Base-by-base conservation (phyloP, 2,888 invertebrate species). In the Marronus borbonicus region DNA sequence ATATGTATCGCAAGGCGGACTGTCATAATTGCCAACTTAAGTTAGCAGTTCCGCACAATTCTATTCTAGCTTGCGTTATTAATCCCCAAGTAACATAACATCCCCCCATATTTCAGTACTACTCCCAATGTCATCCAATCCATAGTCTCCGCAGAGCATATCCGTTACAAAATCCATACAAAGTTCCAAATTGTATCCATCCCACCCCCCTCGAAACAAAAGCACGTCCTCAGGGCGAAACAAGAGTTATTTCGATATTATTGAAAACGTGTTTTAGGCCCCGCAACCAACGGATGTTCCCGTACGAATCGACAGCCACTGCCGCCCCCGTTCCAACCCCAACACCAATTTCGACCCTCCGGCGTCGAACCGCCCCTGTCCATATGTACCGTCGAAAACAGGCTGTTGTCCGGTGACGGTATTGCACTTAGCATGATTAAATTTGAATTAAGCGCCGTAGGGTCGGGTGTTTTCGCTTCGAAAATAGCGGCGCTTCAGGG, bases 371-470 rank as follows among this genome's bases (percentile, higher is more conserved):
- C 52, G n/a, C 52, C 60, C 17, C 20, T 24, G 20, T 17, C 60
- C 24, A n/a, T 12, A 60, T 28, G 20, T 28, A 28, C n/a, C 60
- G 14, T 60, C 28, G 66, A 68, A 68, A 68, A 49, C 66, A 39
- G 66, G 39, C 66, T 68, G 66, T 49, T 68, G 74, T 74, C 74
- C 60, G 62, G 69, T 17, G 50, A 24, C 62, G 24, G 49, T 60
- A 60, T 55, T 24, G 60, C 62, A 74, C 60, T 74, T 74, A 74
- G 62, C 60, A 62, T 74, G 74, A 74, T 74, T 74, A 74, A 74
- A 74, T 60, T 74, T 60, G 74, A 49, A 74, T 74, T 74, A 60
- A 62, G 60, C 68, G 12, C 39, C 44, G 10, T 76, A 49, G 70
- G 78, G 76, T 55, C 69, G 5, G 8, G n/a, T 17, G 52, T 52